Evolutionary conservation across 2,888 invertebrate species (phyloP), one percentile per base, ranked within the genome.

Genomic region (Tachystola acroxantha): DNA sequence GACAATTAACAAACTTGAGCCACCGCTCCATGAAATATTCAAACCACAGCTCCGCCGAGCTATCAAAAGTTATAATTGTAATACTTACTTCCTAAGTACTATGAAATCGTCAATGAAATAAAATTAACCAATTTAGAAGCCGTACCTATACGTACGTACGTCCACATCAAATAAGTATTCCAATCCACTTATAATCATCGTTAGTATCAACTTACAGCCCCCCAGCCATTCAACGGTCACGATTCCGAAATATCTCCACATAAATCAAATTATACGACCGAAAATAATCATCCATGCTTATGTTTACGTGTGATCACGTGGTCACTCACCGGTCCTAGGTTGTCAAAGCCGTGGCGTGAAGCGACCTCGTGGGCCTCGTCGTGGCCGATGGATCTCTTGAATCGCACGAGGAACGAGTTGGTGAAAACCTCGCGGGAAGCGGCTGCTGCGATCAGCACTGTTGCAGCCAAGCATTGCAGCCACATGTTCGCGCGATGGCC

Each of bases 331-430:
- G 96, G 92, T 73, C 97, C 96, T 55, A 97, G 90, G 85, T 94
- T 97, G 69, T 95, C 92, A 89, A 99, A 98, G 67, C 98, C 98
- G 77, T 97, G 95, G 64, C 94, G 90, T 49, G 90, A 88, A 43
- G 98, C 98, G 48, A 99, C 90, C 52, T 89, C 79, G 69, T 93
- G 92, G 34, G 96, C 98, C 63, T 93, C 89, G 11, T 91, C 89
- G 54, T 90, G 91, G 40, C 92, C 92, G 42, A 94, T 91, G 45
- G 94, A 92, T 53, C 94, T 89, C 67, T 92, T 92, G 82, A 98
- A 93, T 58, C 93, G 91, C 59, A 99, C 98, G 74, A 96, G 90
- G 89, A 99, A 99, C 38, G 96, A 94, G 85, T 98, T 98, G 74
- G 98, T 98, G 89, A 97, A 96, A 60, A 99, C 92, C 71, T 96